Evolutionary conservation across 1,140 invertebrate species (phyloP), one percentile per base, ranked within the genome.

Genomic region (Ceratoteleas bidentatus): DNA sequence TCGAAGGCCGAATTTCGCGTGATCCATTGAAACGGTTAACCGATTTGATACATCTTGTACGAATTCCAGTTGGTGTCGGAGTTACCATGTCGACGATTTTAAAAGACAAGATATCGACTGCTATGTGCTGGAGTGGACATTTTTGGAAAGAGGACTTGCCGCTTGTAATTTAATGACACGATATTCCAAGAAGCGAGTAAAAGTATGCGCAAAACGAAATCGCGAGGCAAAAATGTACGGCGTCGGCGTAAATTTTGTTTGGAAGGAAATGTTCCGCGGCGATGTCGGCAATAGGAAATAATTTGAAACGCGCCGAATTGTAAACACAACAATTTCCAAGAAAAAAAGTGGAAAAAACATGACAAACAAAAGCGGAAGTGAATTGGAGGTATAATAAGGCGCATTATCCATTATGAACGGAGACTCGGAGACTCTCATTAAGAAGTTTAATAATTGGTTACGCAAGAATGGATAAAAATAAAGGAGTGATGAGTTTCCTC

Each of bases 391-490:
- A 49, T 62, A 47, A 68, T 34, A 66, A 75, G 38, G 68, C 45
- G 57, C 34, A 72, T 54, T 43, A 45, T 45, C 61, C 16, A 54
- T 61, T 34, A 14, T 40, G 50, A 75, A 47, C 50, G 49, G 60
- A 24, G 43, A 24, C 7, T 53, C 52, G 38, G 58, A 49, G 40
- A 38, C 40, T 73, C 40, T 73, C 58, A 49, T 73, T 73, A 64
- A 36, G 11, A 64, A 64, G 16, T 64, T 62, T n/a, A 56, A 64
- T 62, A 56, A 73, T 66, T 66, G 47, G 38, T 75, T 60, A 60
- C 54, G 52, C 60, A 64, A 74, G 52, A 58, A n/a, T 4, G 43
- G 57, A 50, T 49, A 6, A 56, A 56, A 73, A 38, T 47, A 56
- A 56, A 49, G 47, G 14, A 49, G 11, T 6, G 36, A 47, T 16